A percentile compares a stretch with the other conserved stretches of the same genome.
phyloP scores from a whole-genome alignment of 2,797 vertebrate species.

The Fistularia tabacaria region DNA sequence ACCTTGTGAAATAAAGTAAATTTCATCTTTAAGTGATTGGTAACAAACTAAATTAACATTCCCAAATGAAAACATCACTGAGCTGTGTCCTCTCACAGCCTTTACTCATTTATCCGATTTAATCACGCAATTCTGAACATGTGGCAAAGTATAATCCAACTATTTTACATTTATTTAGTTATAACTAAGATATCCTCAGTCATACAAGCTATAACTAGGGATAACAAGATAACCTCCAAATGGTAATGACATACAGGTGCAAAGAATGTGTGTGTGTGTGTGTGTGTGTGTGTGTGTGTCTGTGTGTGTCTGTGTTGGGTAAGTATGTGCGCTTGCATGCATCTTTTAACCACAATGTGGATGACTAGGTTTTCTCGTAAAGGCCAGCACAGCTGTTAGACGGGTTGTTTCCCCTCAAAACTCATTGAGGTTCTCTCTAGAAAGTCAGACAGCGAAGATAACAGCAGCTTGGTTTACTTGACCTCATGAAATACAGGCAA shows the following conservation, averaged over 20 bases:
- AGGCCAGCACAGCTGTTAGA: constrained; percentile 70
- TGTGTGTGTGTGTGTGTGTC: constrained; percentile 9
- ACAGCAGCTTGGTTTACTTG: constrained; percentile 43
- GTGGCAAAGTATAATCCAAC: too few species aligned
- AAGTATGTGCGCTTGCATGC: too few species aligned
- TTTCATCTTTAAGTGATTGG: constrained; percentile 68
- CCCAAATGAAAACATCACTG: constrained; percentile 9
- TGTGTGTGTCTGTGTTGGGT: constrained; percentile 5
- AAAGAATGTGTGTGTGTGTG: constrained; percentile 23
- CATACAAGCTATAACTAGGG: background rate
- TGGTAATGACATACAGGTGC: constrained; percentile 56
- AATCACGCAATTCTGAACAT: too few species aligned
- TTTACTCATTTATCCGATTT: too few species aligned
- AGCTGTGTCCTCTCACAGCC: background rate
- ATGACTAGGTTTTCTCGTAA: constrained; percentile 67
- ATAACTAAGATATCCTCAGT: background rate
- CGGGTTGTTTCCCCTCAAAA: constrained; percentile 56
- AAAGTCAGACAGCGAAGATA: constrained; percentile 52
- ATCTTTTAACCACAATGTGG: constrained; percentile 55
- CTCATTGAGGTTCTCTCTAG: constrained; percentile 62
- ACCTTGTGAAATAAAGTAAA: constrained; percentile 49
- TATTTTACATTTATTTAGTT: background rate
- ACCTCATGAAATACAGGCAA: constrained; percentile 31
- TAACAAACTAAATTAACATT: constrained; percentile 21
- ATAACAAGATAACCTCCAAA: constrained; percentile 9